A percentile compares a stretch with the other conserved stretches of the same genome.
Conservation (phyloP, 1,140 invertebrate species). For the Marisa cornuarietis region DNA sequence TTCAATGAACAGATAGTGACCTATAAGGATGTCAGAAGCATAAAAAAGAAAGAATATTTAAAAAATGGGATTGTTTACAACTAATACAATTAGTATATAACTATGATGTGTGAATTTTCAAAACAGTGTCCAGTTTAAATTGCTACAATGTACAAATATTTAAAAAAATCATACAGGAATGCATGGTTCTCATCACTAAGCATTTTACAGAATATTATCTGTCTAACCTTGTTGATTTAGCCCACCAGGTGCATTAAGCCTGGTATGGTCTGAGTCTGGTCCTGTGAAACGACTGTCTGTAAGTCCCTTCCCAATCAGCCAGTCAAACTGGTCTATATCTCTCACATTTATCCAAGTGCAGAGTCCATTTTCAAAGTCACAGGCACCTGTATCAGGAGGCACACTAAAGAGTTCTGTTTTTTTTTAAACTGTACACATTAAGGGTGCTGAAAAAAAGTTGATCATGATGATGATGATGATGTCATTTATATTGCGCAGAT, state of each 20-base stretch:
- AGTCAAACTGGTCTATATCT: constrained; percentile 55
- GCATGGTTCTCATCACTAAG: too few relatives aligned
- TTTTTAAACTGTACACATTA: too few relatives aligned
- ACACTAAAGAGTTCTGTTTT: too few relatives aligned
- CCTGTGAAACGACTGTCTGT: constrained; percentile 49
- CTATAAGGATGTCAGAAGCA: constrained; percentile 29
- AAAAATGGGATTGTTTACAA: neutral
- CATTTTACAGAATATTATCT: neutral
- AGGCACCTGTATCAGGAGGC: constrained; percentile 38
- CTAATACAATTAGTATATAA: neutral
- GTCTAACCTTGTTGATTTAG: neutral
- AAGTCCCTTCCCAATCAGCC: constrained; percentile 44
- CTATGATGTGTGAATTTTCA: too few relatives aligned
- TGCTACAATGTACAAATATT: too few relatives aligned
- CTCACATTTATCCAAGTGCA: constrained; percentile 54
- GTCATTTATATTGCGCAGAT: too few relatives aligned
- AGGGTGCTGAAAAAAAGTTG: too few relatives aligned
- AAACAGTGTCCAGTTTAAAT: too few relatives aligned
- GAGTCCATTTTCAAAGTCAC: constrained; percentile 53
- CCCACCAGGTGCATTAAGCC: constrained; percentile 5
- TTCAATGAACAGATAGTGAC: constrained; percentile 53
- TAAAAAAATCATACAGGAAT: too few relatives aligned
- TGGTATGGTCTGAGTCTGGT: constrained; percentile 49
- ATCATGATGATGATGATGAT: too few relatives aligned
- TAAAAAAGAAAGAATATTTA: neutral